phyloP scores from a whole-genome alignment of 1,140 invertebrate species.

The Stenopsyche tienmushanensis region DNA sequence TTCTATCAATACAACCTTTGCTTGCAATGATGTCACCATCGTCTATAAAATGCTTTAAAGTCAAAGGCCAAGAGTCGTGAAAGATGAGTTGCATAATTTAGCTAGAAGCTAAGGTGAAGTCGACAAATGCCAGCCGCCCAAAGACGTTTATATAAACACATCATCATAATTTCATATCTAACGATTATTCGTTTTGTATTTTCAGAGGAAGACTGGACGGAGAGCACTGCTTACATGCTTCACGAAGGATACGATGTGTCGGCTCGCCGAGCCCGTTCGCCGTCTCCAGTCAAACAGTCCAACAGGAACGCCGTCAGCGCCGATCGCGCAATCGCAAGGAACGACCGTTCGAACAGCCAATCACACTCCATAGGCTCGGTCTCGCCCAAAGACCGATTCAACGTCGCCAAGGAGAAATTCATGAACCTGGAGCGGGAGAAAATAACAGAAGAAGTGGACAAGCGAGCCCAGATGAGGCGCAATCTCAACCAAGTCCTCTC shows the following conservation, averaged over 20 bases:
- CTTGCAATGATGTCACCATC: slow-evolving; percentile 11
- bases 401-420: slow-evolving; percentile 82
- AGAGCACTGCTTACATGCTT: slow-evolving; percentile 56
- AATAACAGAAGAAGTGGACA: slow-evolving; percentile 56
- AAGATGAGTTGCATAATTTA: slow-evolving; percentile 11
- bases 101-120: background rate
- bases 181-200: slow-evolving; percentile 33
- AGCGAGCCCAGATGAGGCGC: slow-evolving; percentile 53
- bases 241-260: slow-evolving; percentile 55
- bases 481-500: slow-evolving; percentile 49
- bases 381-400: slow-evolving; percentile 73
- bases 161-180: background rate
- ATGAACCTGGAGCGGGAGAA: slow-evolving; percentile 72
- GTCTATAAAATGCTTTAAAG: background rate
- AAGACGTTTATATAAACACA: background rate
- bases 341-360: slow-evolving; percentile 43
- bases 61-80: slow-evolving; percentile 15
- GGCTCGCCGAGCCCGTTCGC: slow-evolving; percentile 39
- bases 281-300: slow-evolving; percentile 37
- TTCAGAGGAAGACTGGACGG: slow-evolving; percentile 56
- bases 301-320: slow-evolving; percentile 32
- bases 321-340: slow-evolving; percentile 46
- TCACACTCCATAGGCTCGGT: slow-evolving; percentile 45
- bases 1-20: no score
- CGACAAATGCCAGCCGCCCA: background rate